Percentiles rank a stretch among this genome's conserved stretches.
These are phyloP conservation scores for Eupristina koningsbergeri DNA, from an alignment of 1,140 invertebrate genomes.

Conservation along the genomic window DNA sequence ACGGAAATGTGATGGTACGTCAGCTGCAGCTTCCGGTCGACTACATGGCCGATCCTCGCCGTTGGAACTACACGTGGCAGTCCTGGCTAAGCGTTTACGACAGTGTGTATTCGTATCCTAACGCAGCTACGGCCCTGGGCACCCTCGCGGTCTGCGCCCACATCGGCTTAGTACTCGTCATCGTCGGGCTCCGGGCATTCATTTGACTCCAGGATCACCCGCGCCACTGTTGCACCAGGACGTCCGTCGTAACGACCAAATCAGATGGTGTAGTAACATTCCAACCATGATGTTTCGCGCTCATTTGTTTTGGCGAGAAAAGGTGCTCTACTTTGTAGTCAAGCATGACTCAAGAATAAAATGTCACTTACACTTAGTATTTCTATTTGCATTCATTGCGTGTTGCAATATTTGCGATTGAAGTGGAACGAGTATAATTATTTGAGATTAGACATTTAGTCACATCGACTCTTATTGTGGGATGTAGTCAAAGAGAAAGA, in stretches of 20 bases:
- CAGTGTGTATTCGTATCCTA: slow-evolving; percentile 55
- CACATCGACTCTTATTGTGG: too few relatives aligned
- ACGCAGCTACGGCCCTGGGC: slow-evolving; percentile 55
- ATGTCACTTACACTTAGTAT: background rate
- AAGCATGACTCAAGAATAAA: background rate
- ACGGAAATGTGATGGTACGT: slow-evolving; percentile 61
- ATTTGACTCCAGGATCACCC: slow-evolving; percentile 56
- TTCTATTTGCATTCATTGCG: too few relatives aligned
- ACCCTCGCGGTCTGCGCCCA: slow-evolving; percentile 59
- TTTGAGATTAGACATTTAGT: too few relatives aligned
- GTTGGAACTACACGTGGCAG: slow-evolving; percentile 72
- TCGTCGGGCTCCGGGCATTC: slow-evolving; percentile 54
- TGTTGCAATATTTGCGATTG: background rate
- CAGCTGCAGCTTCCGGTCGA: slow-evolving; percentile 67
- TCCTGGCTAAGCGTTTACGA: slow-evolving; percentile 64
- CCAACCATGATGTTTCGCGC: background rate
- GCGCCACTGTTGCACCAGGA: background rate
- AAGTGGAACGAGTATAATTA: background rate
- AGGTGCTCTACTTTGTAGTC: background rate
- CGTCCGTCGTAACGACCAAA: too few relatives aligned
- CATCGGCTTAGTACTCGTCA: slow-evolving; percentile 58
- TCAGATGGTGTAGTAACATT: too few relatives aligned
- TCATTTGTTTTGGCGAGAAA: background rate
- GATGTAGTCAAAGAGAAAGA: too few relatives aligned
- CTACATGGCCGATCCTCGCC: slow-evolving; percentile 69